Base-by-base conservation (phyloP, 2,888 invertebrate species). In the Selenia dentaria region DNA sequence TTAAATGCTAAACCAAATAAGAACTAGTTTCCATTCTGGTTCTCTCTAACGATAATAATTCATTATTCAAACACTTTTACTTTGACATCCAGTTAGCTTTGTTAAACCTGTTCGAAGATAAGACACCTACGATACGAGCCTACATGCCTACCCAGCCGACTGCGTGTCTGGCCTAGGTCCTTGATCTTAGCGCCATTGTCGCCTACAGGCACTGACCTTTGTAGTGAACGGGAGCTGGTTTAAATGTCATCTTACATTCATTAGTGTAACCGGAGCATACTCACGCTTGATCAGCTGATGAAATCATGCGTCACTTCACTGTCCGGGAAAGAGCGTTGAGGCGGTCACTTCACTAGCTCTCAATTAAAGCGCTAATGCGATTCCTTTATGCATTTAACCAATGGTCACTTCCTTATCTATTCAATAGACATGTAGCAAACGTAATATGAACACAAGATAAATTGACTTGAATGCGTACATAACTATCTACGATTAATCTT, bases 221-320 rank as follows among this genome's bases (percentile, higher is more conserved):
- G 28, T 49, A 68, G 70, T 70, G 73, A 80, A 67, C 48, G 74
- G 64, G 52, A 48, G 38, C 48, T 50, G 44, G 48, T 14, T 54
- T 67, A 79, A 79, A 79, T 80, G 74, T 67, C 75, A 73, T 70
- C 68, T 57, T 33, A 41, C 26, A 40, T 62, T 67, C 56, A 67
- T 68, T 66, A 69, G 34, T 54, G 54, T 55, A 64, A 59, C 48
- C 49, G 50, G 62, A 63, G 33, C 22, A 43, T 14, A n/a, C n/a
- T 8, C 22, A 38, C 13, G 31, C 25, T 26, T 29, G 42, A 26
- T 2, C 1, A 9, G 20, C 12, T 24, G 11, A 18, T 22, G 22
- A 22, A 22, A 22, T 28, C 35, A 40, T 35, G 29, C 39, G 39
- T 42, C 34, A 37, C 34, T 11, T 9, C 13, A n/a, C 31, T 33